Evolutionary conservation across 64 coral and sea anemone species (phyloP), one percentile per base, ranked within the genome.

Genomic region (Catalaphyllia jardinei): DNA sequence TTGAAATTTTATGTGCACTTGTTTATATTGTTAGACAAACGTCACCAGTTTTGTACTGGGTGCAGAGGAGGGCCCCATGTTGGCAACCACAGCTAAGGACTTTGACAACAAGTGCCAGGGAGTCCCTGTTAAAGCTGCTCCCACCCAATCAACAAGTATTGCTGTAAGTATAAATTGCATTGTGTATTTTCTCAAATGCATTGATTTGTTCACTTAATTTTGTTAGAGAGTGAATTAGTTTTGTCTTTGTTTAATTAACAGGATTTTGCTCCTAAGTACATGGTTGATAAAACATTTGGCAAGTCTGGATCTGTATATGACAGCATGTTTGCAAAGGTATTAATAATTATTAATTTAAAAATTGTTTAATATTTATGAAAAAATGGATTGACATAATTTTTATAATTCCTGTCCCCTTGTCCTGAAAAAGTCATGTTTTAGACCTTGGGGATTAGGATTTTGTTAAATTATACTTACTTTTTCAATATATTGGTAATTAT

Each of bases 261-360:
- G 94, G 94, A 96, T 89, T 96, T 96, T 82, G 76, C 91, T 39
- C 55, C 75, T 55, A 93, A 89, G 67, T 96, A 76, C 69, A 89
- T 93, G 94, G 29, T 77, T 35, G 88, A 96, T 72, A 87, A 51
- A 33, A 93, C 77, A 55, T 90, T 96, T 93, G 94, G 91, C 20
- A 87, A 72, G 73, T 60, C 49, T 46, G 82, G 87, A 62, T 90
- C 91, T 29, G 54, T 75, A 30, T 76, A 96, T n/a, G 24, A 29
- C 39, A 89, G 38, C 25, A 75, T 63, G 31, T 90, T 88, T 78
- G 76, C 76, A 50, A 89, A 96, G 91, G 94, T 96, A 72, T 75
- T 57, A 1, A 57, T 16, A 15, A 57, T 57, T 57, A 15, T 57
- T 57, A 14, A 57, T 57, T 57, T 57, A 57, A 57, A 14, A 57